A percentile compares a stretch with the other conserved stretches of the same genome.
Conservation (phyloP, 2,113 vertebrate genomes). For the Anhinga anhinga region DNA sequence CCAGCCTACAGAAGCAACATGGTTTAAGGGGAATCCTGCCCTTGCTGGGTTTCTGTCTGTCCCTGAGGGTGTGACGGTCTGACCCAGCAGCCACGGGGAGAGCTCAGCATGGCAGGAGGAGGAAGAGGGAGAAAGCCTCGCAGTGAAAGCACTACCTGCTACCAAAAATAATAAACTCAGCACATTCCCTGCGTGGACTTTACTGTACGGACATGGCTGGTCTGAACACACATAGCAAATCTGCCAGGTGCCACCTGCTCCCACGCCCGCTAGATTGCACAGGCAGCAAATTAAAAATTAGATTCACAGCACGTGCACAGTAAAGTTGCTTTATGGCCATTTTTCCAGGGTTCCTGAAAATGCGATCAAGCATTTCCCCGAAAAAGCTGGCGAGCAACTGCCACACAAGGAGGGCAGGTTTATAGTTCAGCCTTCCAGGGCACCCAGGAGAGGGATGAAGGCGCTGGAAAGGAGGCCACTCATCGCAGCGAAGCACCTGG, state of each 20-base stretch:
- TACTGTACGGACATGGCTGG: neutral
- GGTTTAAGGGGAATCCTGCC: neutral
- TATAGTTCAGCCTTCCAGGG: neutral
- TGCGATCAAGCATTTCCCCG: neutral
- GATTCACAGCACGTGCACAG: neutral
- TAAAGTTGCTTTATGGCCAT: neutral
- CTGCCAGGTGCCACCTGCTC: constrained; percentile 25
- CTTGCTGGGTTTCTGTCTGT: neutral
- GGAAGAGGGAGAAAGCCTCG: neutral
- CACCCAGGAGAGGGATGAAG: neutral
- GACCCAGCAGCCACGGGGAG: neutral
- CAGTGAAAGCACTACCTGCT: neutral
- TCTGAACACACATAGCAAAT: neutral
- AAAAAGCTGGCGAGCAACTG: neutral
- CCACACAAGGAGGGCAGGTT: neutral
- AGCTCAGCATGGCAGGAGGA: neutral
- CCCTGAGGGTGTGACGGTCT: neutral
- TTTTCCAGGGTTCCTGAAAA: constrained; percentile 22
- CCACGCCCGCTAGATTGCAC: neutral
- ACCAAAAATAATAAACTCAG: neutral
- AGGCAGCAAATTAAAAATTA: constrained; percentile 8
- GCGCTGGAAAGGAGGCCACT: neutral
- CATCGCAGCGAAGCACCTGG: neutral
- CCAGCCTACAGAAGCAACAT: neutral
- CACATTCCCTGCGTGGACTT: neutral